phyloP scores from a whole-genome alignment of 2,888 invertebrate genomes.

The Macaria notata region DNA sequence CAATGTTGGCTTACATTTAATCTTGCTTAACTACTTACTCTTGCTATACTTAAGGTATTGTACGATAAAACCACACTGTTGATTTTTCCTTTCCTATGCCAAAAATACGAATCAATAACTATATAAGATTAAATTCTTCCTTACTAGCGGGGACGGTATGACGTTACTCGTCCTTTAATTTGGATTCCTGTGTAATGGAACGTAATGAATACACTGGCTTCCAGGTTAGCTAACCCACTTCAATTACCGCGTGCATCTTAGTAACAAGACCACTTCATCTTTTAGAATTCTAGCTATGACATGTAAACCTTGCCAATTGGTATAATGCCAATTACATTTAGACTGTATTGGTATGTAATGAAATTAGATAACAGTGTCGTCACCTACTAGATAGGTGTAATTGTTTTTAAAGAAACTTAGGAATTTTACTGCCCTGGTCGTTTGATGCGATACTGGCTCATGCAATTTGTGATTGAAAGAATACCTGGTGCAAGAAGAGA shows the following conservation, averaged over 20 bases:
- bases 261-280: constrained; percentile 15
- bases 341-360: too few relatives aligned
- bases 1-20: too few relatives aligned
- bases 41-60: too few relatives aligned
- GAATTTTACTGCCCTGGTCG: too few relatives aligned
- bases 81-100: background rate
- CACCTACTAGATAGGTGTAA: too few relatives aligned
- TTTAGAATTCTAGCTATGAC: constrained; percentile 2
- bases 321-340: background rate
- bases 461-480: too few relatives aligned
- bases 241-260: constrained; percentile 28
- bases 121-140: constrained; percentile 44
- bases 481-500: too few relatives aligned
- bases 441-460: too few relatives aligned
- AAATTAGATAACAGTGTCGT: too few relatives aligned
- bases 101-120: background rate
- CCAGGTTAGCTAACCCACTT: constrained; percentile 30
- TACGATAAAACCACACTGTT: too few relatives aligned
- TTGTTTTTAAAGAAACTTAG: too few relatives aligned
- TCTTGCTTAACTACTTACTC: too few relatives aligned
- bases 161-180: constrained; percentile 45
- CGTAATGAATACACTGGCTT: constrained; percentile 36
- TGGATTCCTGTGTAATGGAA: constrained; percentile 43
- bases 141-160: constrained; percentile 34
- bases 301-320: background rate